Evolutionary conservation across 2,797 vertebrate species (phyloP).

Genomic region (Channallabes apus): DNA sequence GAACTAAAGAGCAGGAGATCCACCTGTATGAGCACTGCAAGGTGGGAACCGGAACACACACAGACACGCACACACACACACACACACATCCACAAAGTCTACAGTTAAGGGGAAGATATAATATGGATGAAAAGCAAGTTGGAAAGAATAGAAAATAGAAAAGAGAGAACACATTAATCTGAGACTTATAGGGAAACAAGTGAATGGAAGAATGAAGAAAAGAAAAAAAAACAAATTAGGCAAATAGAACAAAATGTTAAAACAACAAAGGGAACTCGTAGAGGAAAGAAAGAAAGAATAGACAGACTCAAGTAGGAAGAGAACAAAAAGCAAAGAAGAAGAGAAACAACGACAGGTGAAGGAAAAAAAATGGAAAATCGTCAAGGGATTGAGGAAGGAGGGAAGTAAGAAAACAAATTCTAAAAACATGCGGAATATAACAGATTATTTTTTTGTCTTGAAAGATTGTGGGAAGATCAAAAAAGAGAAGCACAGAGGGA

Average conservation of each 20-base stretch:
- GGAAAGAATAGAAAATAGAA: not conserved
- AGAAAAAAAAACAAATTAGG: not conserved
- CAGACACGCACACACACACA: not conserved
- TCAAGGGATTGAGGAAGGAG: not conserved
- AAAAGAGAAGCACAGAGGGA: not conserved
- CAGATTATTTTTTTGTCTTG: not conserved
- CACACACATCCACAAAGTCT: not conserved
- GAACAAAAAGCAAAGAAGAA: too few relatives aligned
- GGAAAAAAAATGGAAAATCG: too few relatives aligned
- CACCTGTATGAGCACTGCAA: constrained; percentile 66
- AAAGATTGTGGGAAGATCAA: not conserved
- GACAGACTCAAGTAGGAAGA: not conserved
- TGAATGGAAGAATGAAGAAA: not conserved
- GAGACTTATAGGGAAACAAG: not conserved
- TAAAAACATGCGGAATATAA: not conserved
- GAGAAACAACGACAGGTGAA: too few relatives aligned
- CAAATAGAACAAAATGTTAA: not conserved
- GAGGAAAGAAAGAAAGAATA: not conserved
- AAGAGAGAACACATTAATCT: not conserved
- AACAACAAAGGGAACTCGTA: not conserved
- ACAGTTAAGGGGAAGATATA: not conserved
- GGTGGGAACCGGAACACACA: not conserved
- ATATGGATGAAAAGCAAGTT: not conserved
- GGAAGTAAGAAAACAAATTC: not conserved
- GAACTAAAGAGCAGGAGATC: constrained; percentile 52